phyloP scores from a whole-genome alignment of 2,888 invertebrate species.

The Pomacea canaliculata region DNA sequence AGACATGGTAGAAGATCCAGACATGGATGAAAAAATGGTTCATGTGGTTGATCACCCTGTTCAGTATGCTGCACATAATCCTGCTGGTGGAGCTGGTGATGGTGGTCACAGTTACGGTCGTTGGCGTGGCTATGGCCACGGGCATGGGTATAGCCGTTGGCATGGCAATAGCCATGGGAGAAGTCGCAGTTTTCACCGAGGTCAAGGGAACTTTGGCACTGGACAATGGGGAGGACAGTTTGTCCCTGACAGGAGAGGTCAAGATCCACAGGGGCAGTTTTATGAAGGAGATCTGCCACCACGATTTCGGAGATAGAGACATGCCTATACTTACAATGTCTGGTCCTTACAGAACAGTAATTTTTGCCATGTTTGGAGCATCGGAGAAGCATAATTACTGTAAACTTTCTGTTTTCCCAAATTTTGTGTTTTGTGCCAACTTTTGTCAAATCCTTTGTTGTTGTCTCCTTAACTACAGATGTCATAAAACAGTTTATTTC shows the following conservation, averaged over 20 bases:
- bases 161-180: neutral
- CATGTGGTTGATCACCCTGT: slow-evolving; percentile 11
- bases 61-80: neutral
- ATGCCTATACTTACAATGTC: neutral
- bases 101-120: neutral
- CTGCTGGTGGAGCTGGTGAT: neutral
- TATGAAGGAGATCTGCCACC: slow-evolving; percentile 17
- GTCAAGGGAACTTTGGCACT: neutral
- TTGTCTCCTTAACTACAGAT: no score
- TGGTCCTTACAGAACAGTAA: neutral
- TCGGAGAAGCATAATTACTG: no score
- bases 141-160: neutral
- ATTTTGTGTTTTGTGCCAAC: no score
- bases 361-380: no score
- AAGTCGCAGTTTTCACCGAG: neutral
- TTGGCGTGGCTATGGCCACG: neutral
- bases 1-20: slow-evolving; percentile 14
- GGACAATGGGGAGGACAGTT: neutral
- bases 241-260: neutral
- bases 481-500: no score
- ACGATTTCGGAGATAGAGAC: neutral
- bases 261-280: slow-evolving; percentile 6
- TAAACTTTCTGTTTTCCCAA: no score
- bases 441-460: no score
- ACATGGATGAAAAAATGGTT: neutral